Evolutionary conservation across 2,113 vertebrate species (phyloP).

Genomic region (Silurus glanis): DNA sequence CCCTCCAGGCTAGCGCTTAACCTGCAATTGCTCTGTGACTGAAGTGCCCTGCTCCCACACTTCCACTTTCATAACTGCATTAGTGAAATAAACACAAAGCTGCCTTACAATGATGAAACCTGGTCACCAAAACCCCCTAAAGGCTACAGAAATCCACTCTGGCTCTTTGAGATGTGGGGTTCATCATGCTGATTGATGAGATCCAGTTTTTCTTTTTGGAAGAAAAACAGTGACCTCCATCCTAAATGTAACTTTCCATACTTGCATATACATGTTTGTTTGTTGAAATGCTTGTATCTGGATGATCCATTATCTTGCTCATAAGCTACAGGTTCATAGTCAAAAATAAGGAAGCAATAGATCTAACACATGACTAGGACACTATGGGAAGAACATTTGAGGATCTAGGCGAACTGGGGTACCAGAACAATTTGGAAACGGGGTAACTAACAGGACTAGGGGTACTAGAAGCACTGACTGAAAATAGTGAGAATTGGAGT

Average conservation of each 20-base stretch:
- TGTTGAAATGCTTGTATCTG: background rate
- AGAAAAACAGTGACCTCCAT: background rate
- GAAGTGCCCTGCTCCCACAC: background rate
- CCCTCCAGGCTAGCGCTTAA: slow-evolving; percentile 10
- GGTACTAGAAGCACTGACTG: background rate
- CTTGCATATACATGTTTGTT: background rate
- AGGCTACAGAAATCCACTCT: background rate
- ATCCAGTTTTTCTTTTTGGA: background rate
- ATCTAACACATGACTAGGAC: background rate
- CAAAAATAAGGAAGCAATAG: background rate
- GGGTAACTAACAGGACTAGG: background rate
- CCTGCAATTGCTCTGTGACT: slow-evolving; percentile 1
- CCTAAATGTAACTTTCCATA: background rate
- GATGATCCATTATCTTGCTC: background rate
- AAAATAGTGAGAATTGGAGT: background rate
- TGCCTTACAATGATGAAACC: background rate
- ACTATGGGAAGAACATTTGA: background rate
- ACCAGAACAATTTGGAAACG: background rate
- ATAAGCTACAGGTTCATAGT: background rate
- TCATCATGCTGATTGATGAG: background rate
- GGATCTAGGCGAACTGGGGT: background rate
- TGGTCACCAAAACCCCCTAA: background rate
- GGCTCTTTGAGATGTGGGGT: background rate
- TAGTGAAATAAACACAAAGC: background rate
- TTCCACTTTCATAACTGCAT: background rate